Evolutionary conservation across 2,797 vertebrate genomes (phyloP), one percentile per base, ranked within the genome.

Genomic region (Labeo calbasu): DNA sequence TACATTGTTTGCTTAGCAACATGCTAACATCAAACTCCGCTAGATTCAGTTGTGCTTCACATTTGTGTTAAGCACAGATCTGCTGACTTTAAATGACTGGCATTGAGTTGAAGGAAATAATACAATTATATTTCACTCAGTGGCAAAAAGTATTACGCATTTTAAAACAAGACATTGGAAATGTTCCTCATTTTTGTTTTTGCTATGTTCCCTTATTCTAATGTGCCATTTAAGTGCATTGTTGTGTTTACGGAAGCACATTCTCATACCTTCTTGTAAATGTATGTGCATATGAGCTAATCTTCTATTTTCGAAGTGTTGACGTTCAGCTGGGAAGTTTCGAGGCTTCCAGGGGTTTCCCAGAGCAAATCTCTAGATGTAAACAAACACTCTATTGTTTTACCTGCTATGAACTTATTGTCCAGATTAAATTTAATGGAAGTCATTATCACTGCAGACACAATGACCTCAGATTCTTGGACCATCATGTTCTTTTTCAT

Each of bases 271-370:
- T 75, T 55, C 61, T 46, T n/a, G 0, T 40, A 48, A 77, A 68
- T 55, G 17, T 48, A 53, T n/a, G 25, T 14, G 48, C 3, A 51
- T 68, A 23, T 69, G 50, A 32, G 23, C 68, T n/a, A 59, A 48
- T 28, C n/a, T n/a, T 40, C 61, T 68, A 57, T n/a, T 69, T 1
- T 23, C 57, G 50, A 77, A 53, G 53, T 25, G 15, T 5, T 55
- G 11, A 83, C 50, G 19, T 57, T 43, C 50, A 69, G 12, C 63
- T 68, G 81, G 81, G 55, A 83, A 83, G 61, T 76, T 75, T 68
- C 2, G 23, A 83, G 81, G 43, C 21, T 53, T 85, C 55, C 68
- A 69, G 68, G 72, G 65, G 55, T 53, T 85, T 85, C 73, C 66
- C 76, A 43, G 28, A 59, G 36, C 36, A 51, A 23, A 43, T 50